These are phyloP conservation scores for Adela reaumurella DNA, from an alignment of 2,888 invertebrate genomes.

Conservation along the genomic window DNA sequence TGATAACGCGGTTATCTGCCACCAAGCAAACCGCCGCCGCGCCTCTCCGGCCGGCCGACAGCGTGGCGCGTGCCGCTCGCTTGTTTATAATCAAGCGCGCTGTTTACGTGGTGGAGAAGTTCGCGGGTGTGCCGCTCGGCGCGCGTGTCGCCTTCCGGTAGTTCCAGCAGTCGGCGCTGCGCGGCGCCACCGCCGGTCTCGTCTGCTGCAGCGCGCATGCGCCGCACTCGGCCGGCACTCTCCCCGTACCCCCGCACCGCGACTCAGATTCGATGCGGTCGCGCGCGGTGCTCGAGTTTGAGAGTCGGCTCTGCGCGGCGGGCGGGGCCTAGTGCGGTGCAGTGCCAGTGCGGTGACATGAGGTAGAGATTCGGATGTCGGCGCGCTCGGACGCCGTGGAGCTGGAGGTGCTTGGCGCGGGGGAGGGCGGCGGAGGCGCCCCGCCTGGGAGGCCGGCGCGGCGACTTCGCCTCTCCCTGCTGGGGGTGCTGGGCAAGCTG, in stretches of 20 bases:
- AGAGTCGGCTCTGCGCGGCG: too few species aligned
- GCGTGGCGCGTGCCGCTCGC: conserved; percentile 18
- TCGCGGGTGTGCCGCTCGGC: conserved; percentile 3
- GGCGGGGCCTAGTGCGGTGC: conserved; percentile 32
- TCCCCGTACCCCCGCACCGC: too few species aligned
- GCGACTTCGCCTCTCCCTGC: conserved; percentile 65
- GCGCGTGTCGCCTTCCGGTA: conserved; percentile 12
- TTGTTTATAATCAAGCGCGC: conserved; percentile 16
- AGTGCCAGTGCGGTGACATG: conserved; percentile 67
- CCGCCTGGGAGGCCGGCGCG: conserved; percentile 65
- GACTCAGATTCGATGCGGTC: too few species aligned
- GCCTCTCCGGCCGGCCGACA: conserved; percentile 13
- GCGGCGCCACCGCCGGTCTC: background rate
- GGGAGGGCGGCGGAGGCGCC: conserved; percentile 67
- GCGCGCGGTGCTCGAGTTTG: too few species aligned
- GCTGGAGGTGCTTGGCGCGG: conserved; percentile 76
- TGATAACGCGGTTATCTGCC: background rate
- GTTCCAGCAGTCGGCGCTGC: background rate
- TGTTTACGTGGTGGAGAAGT: conserved; percentile 4
- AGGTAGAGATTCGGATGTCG: conserved; percentile 72
- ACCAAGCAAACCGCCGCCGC: too few species aligned
- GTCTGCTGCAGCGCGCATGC: conserved; percentile 27
- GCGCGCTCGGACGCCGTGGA: conserved; percentile 73
- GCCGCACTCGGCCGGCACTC: conserved; percentile 23
- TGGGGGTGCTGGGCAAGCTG: conserved; percentile 62